Evolutionary conservation across 1,140 invertebrate genomes (phyloP), one percentile per base, ranked within the genome.

Genomic region (Venustaconcha ellipsiformis): DNA sequence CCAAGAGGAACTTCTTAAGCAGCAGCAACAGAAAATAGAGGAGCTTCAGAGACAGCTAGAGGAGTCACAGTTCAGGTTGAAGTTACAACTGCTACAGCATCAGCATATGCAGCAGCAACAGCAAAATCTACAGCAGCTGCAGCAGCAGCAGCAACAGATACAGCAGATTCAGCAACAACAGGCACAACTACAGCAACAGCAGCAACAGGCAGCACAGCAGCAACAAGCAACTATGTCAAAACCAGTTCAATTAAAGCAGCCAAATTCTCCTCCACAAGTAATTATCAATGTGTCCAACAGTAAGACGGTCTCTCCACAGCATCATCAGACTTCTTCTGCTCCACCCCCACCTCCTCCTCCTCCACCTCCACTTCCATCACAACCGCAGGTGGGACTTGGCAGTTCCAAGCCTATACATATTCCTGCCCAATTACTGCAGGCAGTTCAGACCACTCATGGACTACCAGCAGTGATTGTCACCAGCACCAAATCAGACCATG

Each of bases 1-100:
- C 65, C 94, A 95, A 79, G 95, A 96, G 70, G 85, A 87, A 30
- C 73, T 87, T 62, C 65, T 97, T 55, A 92, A 93, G 68, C 94
- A 96, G 82, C 96, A 97, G 85, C 94, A 96, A 80, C 93, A 94
- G 65, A 94, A 94, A 84, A 98, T 98, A 65, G 94, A 96, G 83
- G 95, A 97, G 80, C 90, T 98, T 57, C 94, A 97, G 86, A 90
- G 94, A 8, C 95, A 97, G 80, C 86, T 98, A 57, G 85, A 91
- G 57, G 84, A 83, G 63, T 90, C 87, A 62, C 80, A 83, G 66
- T 78, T 84, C 48, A 73, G 83, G 57, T 72, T 88, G 60, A 80
- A 89, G 66, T 79, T 85, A 30, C 84, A 89, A 48, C 83, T 87
- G 72, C 76, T 82, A 67, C 87, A 89, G 66, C 80, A 87, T 72